Conservation (phyloP, 2,888 invertebrate species). For the Euplexia lucipara region DNA sequence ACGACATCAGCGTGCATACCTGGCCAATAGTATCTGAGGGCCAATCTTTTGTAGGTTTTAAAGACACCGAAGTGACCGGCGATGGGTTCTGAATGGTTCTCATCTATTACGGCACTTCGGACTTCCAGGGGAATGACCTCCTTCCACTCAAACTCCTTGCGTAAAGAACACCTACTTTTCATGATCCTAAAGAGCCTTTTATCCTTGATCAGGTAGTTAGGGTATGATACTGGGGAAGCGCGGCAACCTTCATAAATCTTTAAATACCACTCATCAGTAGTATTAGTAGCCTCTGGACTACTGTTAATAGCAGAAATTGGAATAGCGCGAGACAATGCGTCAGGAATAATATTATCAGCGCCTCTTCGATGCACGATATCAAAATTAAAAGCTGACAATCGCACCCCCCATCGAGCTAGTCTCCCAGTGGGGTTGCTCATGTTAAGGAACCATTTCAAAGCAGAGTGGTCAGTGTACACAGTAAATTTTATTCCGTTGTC, state of each 20-base stretch:
- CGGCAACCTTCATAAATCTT: conserved; percentile 49
- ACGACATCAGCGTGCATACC: conserved; percentile 50
- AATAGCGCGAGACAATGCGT: conserved; percentile 47
- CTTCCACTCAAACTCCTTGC: conserved; percentile 57
- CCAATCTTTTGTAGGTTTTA: no score
- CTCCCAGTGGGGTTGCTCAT: conserved; percentile 62
- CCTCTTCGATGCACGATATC: conserved; percentile 59
- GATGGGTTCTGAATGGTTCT: conserved; percentile 57
- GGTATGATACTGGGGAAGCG: conserved; percentile 32
- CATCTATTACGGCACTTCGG: conserved; percentile 18
- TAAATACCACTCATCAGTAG: no score
- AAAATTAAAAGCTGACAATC: conserved; percentile 1
- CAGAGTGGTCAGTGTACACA: no score
- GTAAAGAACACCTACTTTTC: conserved; percentile 28
- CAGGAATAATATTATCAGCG: conserved; percentile 60
- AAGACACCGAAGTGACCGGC: no score
- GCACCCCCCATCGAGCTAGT: conserved; percentile 47
- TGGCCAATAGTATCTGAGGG: no score
- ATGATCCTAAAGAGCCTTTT: conserved; percentile 38
- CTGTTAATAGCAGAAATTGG: no score
- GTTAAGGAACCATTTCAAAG: no score
- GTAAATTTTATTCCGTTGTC: conserved; percentile 39
- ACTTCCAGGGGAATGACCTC: conserved; percentile 52
- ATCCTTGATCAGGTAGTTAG: conserved; percentile 51
- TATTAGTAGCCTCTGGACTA: no score